Percentiles rank a stretch among this genome's conserved stretches.
Conservation (phyloP, 2,888 invertebrate genomes). For the Microctonus hyperodae region DNA sequence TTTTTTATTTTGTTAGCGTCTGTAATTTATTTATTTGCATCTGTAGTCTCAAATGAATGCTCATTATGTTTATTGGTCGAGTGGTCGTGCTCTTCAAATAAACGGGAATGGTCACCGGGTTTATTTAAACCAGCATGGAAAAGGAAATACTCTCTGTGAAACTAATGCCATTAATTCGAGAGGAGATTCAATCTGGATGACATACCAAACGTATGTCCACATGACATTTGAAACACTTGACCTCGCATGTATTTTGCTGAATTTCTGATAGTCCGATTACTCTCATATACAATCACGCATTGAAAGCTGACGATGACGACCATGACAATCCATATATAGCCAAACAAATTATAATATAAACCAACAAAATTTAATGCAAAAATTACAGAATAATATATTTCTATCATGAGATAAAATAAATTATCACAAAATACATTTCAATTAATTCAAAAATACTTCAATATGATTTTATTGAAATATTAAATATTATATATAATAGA, state of each 20-base stretch:
- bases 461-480: too few species aligned
- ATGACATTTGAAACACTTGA: not conserved
- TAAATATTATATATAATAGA: too few species aligned
- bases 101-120: not conserved
- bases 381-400: too few species aligned
- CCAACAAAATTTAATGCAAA: too few species aligned
- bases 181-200: slow-evolving; percentile 19
- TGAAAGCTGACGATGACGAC: not conserved
- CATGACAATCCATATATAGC: too few species aligned
- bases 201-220: slow-evolving; percentile 16
- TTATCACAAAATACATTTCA: too few species aligned
- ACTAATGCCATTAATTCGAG: slow-evolving; percentile 32
- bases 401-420: too few species aligned
- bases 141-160: not conserved
- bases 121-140: not conserved
- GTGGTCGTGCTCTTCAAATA: not conserved
- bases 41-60: not conserved
- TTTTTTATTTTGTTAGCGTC: too few species aligned
- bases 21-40: too few species aligned
- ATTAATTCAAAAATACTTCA: too few species aligned
- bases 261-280: not conserved
- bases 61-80: not conserved
- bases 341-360: too few species aligned
- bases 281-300: not conserved
- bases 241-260: not conserved